phyloP scores from a whole-genome alignment of 35 echinoderm and acorn worm genomes.

The Amphiura filiformis region DNA sequence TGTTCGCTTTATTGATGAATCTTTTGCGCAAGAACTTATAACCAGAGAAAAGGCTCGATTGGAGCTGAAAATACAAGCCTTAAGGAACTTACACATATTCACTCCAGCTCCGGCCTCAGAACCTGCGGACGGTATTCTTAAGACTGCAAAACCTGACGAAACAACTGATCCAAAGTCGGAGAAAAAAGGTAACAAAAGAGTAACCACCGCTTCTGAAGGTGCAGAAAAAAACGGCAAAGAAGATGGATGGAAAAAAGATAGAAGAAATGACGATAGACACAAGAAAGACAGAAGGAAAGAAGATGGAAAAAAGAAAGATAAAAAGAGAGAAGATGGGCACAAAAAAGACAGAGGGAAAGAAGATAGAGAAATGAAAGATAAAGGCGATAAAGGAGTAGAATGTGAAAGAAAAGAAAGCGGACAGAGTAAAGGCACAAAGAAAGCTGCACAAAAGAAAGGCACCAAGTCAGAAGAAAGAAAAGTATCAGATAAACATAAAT shows the following conservation, averaged over 20 bases:
- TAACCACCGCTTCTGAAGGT: background rate
- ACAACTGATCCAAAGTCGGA: background rate
- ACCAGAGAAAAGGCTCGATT: conserved; percentile 32
- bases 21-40: conserved; percentile 47
- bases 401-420: too few relatives aligned
- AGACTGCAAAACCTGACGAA: background rate
- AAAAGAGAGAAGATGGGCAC: background rate
- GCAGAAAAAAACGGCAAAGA: conserved; percentile 19
- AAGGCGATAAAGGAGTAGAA: too few relatives aligned
- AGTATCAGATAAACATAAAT: too few relatives aligned
- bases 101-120: background rate
- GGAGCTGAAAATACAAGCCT: conserved; percentile 24
- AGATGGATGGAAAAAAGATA: background rate
- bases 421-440: too few relatives aligned
- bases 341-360: background rate
- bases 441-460: too few relatives aligned
- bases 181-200: background rate
- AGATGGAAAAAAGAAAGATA: too few relatives aligned
- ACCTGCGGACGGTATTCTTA: too few relatives aligned
- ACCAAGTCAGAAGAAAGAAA: too few relatives aligned
- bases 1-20: conserved; percentile 48
- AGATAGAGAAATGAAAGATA: background rate
- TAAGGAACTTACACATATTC: conserved; percentile 27
- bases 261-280: background rate
- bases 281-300: background rate